Evolutionary conservation across 1,140 invertebrate species (phyloP).

Genomic region (Holotrichia oblita): DNA sequence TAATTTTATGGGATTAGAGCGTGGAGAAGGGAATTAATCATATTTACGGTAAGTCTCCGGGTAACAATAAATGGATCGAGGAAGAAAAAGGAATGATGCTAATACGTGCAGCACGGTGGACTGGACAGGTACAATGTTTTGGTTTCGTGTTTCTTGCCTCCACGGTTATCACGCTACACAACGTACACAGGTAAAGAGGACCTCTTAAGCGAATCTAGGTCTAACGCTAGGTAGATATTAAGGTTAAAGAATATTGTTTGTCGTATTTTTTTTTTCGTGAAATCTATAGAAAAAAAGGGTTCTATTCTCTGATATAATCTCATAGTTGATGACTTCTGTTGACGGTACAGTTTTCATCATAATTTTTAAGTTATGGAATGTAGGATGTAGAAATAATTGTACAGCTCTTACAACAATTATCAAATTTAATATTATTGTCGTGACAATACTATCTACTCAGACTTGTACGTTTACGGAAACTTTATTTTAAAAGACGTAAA

Average conservation of each 20-base stretch:
- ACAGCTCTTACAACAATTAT: no score
- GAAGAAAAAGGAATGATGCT: no score
- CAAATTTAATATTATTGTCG: no score
- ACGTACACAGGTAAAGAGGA: neutral
- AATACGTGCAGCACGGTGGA: no score
- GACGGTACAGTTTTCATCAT: slow-evolving; percentile 6
- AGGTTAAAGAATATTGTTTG: no score
- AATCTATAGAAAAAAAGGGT: slow-evolving; percentile 5
- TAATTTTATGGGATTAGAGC: neutral
- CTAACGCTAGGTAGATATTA: no score
- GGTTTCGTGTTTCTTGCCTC: neutral
- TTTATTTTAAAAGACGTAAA: no score
- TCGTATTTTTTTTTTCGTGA: slow-evolving; percentile 2
- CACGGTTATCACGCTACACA: slow-evolving; percentile 10
- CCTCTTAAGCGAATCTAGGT: neutral
- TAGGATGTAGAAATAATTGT: no score
- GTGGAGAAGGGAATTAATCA: slow-evolving; percentile 3
- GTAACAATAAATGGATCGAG: no score
- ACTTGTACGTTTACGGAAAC: no score
- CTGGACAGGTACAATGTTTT: slow-evolving; percentile 11
- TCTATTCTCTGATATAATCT: slow-evolving; percentile 13
- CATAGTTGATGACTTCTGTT: slow-evolving; percentile 12
- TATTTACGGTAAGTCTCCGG: neutral
- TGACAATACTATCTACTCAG: no score
- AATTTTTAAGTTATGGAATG: no score